Evolutionary conservation across 2,113 vertebrate genomes (phyloP).

Genomic region (Marcusenius ussheri): DNA sequence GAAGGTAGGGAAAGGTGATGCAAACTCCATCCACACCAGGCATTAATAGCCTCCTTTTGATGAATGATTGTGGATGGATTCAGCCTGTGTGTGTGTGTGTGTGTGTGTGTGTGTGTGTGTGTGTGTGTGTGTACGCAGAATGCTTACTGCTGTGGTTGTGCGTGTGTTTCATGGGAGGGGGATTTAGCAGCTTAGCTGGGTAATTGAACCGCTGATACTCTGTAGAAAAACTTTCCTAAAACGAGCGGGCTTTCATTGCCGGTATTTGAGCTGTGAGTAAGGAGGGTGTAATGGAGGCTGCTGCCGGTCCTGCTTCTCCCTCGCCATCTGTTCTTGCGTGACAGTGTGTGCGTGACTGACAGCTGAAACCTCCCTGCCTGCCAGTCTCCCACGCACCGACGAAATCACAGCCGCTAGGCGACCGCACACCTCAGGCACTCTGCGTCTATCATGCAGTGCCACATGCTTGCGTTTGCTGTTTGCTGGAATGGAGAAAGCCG

Average conservation of each 20-base stretch:
- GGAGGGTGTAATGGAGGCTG: not conserved
- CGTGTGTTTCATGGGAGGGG: not conserved
- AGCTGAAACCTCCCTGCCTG: not conserved
- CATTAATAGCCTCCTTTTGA: not conserved
- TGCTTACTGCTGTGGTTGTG: not conserved
- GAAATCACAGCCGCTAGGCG: not conserved
- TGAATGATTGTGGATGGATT: not conserved
- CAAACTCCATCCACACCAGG: not conserved
- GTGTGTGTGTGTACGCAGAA: not conserved
- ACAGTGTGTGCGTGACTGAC: not conserved
- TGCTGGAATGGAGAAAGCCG: not conserved
- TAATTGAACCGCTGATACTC: not conserved
- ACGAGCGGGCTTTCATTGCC: not conserved
- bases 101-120: not conserved
- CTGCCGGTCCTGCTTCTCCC: not conserved
- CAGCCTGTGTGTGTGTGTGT: not conserved
- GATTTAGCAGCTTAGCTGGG: not conserved
- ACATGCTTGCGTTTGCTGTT: not conserved
- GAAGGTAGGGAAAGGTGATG: not conserved
- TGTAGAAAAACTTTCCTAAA: not conserved
- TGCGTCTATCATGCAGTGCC: not conserved
- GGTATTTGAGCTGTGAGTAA: not conserved
- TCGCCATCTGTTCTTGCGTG: constrained; percentile 1
- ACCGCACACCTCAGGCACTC: not conserved
- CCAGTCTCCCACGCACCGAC: not conserved